These are phyloP conservation scores for Pelmatolapia mariae DNA, from an alignment of 2,113 vertebrate genomes.

Conservation along the genomic window DNA sequence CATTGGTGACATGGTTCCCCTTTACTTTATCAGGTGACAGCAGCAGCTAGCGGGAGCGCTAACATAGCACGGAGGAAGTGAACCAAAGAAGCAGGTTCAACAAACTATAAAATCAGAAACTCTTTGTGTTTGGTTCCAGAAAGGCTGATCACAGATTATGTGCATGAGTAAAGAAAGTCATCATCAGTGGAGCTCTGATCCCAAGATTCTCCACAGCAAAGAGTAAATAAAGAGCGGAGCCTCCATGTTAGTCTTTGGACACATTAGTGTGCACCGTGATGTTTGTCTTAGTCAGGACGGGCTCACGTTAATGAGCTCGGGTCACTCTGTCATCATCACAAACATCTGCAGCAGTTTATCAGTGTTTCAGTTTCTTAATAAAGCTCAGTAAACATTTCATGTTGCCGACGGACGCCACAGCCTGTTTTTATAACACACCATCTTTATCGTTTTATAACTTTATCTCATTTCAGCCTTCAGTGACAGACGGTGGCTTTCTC, in stretches of 20 bases:
- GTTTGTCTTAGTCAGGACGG: neutral
- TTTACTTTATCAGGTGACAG: neutral
- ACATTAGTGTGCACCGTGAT: neutral
- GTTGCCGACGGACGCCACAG: accelerated
- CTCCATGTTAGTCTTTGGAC: accelerated
- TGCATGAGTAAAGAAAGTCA: neutral
- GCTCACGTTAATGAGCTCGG: neutral
- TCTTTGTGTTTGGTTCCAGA: neutral
- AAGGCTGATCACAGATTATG: neutral
- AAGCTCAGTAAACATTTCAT: accelerated
- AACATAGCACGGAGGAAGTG: neutral
- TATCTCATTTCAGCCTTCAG: neutral
- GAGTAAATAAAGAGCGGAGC: neutral
- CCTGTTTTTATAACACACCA: accelerated
- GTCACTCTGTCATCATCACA: neutral
- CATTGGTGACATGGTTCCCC: neutral
- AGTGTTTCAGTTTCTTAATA: neutral
- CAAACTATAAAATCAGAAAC: neutral
- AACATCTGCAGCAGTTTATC: neutral
- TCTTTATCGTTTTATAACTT: neutral
- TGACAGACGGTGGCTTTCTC: neutral
- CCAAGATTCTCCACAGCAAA: neutral
- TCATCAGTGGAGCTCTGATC: neutral
- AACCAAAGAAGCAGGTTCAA: neutral
- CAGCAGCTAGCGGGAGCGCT: neutral